phyloP scores from a whole-genome alignment of 2,797 vertebrate genomes.

The Crenuchus spilurus region DNA sequence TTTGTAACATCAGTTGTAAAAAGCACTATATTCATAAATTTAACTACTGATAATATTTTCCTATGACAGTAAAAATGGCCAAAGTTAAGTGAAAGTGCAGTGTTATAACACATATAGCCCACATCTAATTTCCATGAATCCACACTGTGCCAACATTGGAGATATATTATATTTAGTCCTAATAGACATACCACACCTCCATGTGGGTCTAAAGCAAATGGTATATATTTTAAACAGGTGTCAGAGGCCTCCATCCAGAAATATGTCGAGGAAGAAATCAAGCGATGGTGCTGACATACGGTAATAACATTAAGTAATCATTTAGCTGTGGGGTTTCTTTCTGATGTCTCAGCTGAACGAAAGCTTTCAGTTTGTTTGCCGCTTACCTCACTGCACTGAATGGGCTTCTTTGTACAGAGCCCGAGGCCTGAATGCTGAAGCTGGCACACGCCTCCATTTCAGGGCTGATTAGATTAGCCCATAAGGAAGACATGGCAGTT shows the following conservation, averaged over 20 bases:
- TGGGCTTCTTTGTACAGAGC: constrained; percentile 10
- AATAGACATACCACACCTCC: not conserved
- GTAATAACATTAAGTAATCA: constrained; percentile 21
- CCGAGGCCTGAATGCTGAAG: not conserved
- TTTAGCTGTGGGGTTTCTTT: constrained; percentile 13
- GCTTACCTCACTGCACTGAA: not conserved
- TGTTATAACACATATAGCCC: not conserved
- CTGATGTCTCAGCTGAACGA: not conserved
- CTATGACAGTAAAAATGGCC: constrained; percentile 7
- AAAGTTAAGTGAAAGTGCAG: constrained; percentile 1
- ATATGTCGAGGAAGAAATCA: constrained; percentile 5
- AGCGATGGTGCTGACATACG: constrained; percentile 3
- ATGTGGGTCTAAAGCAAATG: not conserved
- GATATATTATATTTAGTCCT: constrained; percentile 11
- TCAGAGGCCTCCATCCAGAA: not conserved
- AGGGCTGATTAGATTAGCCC: constrained; percentile 1
- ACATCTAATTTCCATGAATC: not conserved
- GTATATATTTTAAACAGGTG: constrained; percentile 12
- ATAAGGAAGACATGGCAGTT: constrained; percentile 11
- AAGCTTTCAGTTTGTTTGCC: constrained; percentile 9
- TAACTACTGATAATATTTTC: too few relatives aligned
- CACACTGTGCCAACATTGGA: not conserved
- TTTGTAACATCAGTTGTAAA: too few relatives aligned
- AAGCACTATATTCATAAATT: too few relatives aligned
- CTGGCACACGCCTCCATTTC: constrained; percentile 10